Conservation (phyloP, 2,113 vertebrate species). For the Rhagologus leucostigma region DNA sequence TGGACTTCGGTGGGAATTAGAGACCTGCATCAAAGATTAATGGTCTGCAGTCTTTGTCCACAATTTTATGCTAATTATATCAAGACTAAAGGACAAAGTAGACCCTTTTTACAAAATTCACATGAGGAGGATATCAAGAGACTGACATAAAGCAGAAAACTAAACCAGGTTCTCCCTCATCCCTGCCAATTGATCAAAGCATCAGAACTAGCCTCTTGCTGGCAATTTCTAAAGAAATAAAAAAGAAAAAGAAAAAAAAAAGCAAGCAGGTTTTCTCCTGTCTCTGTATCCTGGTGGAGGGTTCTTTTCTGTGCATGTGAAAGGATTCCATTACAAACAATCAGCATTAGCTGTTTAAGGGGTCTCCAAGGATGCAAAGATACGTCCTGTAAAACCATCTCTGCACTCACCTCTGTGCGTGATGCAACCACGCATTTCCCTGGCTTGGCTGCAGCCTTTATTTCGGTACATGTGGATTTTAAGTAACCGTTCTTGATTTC, state of each 20-base stretch:
- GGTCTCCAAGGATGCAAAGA: neutral
- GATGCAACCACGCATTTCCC: conserved; percentile 52
- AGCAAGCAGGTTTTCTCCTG: neutral
- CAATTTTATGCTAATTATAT: neutral
- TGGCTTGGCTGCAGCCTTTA: conserved; percentile 64
- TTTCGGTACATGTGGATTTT: conserved; percentile 45
- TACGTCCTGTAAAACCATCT: accelerated
- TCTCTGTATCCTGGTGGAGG: neutral
- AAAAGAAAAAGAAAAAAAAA: neutral
- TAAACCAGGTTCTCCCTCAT: neutral
- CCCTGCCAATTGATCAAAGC: neutral
- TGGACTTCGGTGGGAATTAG: neutral
- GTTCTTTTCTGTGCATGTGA: neutral
- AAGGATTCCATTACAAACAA: neutral
- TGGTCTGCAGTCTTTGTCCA: neutral
- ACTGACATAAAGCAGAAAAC: neutral
- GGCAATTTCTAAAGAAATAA: neutral
- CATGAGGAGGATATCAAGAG: neutral
- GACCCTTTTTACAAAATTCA: neutral
- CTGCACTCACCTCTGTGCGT: conserved; percentile 69
- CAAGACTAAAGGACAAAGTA: neutral
- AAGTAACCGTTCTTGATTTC: conserved; percentile 59
- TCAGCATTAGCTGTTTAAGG: neutral
- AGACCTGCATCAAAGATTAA: neutral
- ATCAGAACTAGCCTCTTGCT: neutral